Conservation (phyloP, 2,888 invertebrate genomes). For the Tryphoninae sp. region DNA sequence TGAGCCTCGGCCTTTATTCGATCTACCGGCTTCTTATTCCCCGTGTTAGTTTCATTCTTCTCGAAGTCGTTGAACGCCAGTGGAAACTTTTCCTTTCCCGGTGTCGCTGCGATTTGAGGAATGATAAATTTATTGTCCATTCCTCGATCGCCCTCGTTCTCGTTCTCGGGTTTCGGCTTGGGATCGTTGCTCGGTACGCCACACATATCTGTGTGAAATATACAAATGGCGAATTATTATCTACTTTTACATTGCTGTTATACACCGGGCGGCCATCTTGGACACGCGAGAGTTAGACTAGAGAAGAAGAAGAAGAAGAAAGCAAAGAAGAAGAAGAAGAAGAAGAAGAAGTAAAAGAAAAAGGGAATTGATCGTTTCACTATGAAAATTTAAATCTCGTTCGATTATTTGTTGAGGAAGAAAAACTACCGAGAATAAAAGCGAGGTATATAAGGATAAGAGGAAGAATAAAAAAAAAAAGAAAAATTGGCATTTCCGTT, state of each 20-base stretch:
- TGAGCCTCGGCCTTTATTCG: conserved; percentile 71
- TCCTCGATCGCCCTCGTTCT: conserved; percentile 29
- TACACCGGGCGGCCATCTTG: not conserved
- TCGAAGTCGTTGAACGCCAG: conserved; percentile 65
- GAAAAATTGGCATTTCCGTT: conserved; percentile 54
- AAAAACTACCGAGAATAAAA: not conserved
- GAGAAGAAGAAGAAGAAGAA: not conserved
- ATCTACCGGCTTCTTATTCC: conserved; percentile 68
- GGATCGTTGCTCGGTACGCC: conserved; percentile 76
- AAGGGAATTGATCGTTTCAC: conserved; percentile 28
- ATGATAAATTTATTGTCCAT: conserved; percentile 50
- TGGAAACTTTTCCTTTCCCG: conserved; percentile 69
- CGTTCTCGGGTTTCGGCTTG: conserved; percentile 65
- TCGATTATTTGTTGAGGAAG: conserved; percentile 13
- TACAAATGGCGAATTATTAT: not conserved
- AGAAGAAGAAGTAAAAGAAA: not conserved
- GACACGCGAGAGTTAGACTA: conserved; percentile 19
- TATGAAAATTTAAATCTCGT: conserved; percentile 39
- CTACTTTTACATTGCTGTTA: not conserved
- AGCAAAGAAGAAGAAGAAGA: not conserved
- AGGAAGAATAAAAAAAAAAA: too few species aligned
- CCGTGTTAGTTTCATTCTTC: conserved; percentile 62
- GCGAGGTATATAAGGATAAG: not conserved
- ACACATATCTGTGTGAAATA: conserved; percentile 75
- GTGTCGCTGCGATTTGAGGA: conserved; percentile 27